A percentile compares a stretch with the other conserved stretches of the same genome.
Conservation (phyloP, 1,140 invertebrate genomes). For the Drosophila burlai region DNA sequence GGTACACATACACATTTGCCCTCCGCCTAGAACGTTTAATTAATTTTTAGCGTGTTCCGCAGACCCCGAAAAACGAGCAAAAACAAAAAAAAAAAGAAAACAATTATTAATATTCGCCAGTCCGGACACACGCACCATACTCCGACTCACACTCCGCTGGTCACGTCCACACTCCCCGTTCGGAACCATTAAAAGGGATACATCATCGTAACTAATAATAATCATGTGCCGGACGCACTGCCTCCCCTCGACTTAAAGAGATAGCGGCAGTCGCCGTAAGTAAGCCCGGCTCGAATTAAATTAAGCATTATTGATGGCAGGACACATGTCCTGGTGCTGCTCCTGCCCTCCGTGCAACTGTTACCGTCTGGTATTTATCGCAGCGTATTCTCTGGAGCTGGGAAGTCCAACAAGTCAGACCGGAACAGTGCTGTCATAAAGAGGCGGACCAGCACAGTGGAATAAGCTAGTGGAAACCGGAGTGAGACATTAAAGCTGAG, state of each 20-base stretch:
- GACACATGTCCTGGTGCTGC: constrained; percentile 38
- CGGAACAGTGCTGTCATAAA: constrained; percentile 41
- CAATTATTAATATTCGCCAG: constrained; percentile 80
- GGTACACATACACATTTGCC: constrained; percentile 13
- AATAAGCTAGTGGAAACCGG: background rate
- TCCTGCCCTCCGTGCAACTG: constrained; percentile 29
- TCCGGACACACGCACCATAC: constrained; percentile 15
- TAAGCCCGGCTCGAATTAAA: constrained; percentile 66
- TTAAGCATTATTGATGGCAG: constrained; percentile 79
- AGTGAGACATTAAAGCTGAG: too few relatives aligned
- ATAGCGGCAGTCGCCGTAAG: constrained; percentile 42
- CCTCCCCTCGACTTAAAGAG: constrained; percentile 54
- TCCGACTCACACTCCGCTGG: background rate
- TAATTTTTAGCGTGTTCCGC: constrained; percentile 81
- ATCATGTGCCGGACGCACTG: constrained; percentile 56
- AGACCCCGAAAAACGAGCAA: constrained; percentile 49
- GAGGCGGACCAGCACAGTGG: constrained; percentile 36
- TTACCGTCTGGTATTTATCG: constrained; percentile 64
- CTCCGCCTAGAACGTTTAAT: constrained; percentile 71
- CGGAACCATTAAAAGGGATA: constrained; percentile 58
- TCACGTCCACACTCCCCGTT: constrained; percentile 27
- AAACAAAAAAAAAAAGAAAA: constrained; percentile 57
- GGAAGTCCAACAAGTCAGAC: constrained; percentile 33
- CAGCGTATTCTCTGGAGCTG: constrained; percentile 33
- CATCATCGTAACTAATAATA: constrained; percentile 81